These are phyloP conservation scores for Aporrectodea caliginosa DNA, from an alignment of 1,140 invertebrate genomes.

Conservation along the genomic window DNA sequence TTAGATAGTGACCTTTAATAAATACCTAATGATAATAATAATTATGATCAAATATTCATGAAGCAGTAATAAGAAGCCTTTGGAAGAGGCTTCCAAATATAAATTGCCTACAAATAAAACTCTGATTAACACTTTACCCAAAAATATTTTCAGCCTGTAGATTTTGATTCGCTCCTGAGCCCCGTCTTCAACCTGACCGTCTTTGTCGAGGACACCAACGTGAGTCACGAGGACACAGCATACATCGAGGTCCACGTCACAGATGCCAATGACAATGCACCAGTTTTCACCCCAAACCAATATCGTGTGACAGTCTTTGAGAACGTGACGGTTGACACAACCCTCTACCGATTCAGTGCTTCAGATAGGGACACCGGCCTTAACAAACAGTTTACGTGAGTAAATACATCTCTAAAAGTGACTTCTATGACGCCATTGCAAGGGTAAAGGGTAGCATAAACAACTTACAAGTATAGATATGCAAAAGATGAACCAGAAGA, in stretches of 20 bases:
- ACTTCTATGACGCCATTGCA: too few relatives aligned
- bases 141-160: conserved; percentile 25
- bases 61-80: too few relatives aligned
- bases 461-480: too few relatives aligned
- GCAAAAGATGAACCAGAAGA: too few relatives aligned
- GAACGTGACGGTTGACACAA: conserved; percentile 83
- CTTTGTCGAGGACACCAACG: conserved; percentile 26
- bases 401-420: too few relatives aligned
- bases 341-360: conserved; percentile 85
- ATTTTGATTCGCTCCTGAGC: conserved; percentile 25
- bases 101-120: too few relatives aligned
- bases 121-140: too few relatives aligned
- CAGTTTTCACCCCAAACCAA: conserved; percentile 48
- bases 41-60: too few relatives aligned
- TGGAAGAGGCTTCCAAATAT: too few relatives aligned
- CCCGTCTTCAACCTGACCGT: conserved; percentile 32
- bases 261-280: conserved; percentile 62
- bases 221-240: conserved; percentile 17
- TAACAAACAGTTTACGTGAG: conserved; percentile 61
- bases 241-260: conserved; percentile 29
- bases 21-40: too few relatives aligned
- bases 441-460: too few relatives aligned
- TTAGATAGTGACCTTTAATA: too few relatives aligned
- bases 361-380: conserved; percentile 81
- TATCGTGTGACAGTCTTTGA: conserved; percentile 87